Percentiles rank a stretch among this genome's conserved stretches.
phyloP scores from a whole-genome alignment of 2,113 vertebrate genomes.

The Macquaria australasica region DNA sequence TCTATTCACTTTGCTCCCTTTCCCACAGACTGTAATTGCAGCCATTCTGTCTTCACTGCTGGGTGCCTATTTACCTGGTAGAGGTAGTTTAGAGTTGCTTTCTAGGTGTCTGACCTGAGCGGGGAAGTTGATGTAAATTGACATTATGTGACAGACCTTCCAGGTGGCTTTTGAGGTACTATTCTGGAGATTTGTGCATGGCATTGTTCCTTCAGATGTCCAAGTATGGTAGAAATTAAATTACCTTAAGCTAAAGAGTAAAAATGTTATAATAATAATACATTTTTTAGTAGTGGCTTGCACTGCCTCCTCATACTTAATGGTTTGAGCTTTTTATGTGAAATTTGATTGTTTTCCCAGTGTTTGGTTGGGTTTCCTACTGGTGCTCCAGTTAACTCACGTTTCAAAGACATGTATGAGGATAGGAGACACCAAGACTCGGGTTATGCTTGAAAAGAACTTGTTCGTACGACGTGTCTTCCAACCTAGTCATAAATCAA shows the following conservation, averaged over 20 bases:
- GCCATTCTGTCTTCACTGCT: conserved; percentile 32
- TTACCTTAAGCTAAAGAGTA: neutral
- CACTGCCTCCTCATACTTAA: neutral
- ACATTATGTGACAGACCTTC: neutral
- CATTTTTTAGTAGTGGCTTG: neutral
- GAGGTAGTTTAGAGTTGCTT: conserved; percentile 24
- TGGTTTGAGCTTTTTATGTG: neutral
- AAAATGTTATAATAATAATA: neutral
- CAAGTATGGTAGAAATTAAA: neutral
- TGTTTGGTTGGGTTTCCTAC: neutral
- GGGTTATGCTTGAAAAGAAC: neutral
- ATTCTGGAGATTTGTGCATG: neutral
- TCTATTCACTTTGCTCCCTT: conserved; percentile 14
- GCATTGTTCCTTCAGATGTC: neutral
- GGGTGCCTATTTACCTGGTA: conserved; percentile 24
- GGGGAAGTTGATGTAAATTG: neutral
- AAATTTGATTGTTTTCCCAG: neutral
- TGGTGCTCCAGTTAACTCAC: neutral
- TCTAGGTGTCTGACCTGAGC: conserved; percentile 1
- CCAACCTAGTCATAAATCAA: neutral
- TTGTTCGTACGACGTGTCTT: neutral
- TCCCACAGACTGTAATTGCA: conserved; percentile 36
- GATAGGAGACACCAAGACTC: neutral
- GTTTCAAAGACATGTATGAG: too few relatives aligned
- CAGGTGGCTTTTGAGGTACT: neutral